Percentiles rank a stretch among this genome's conserved stretches.
phyloP scores from a whole-genome alignment of 2,113 vertebrate species.

The Tauraco erythrolophus region DNA sequence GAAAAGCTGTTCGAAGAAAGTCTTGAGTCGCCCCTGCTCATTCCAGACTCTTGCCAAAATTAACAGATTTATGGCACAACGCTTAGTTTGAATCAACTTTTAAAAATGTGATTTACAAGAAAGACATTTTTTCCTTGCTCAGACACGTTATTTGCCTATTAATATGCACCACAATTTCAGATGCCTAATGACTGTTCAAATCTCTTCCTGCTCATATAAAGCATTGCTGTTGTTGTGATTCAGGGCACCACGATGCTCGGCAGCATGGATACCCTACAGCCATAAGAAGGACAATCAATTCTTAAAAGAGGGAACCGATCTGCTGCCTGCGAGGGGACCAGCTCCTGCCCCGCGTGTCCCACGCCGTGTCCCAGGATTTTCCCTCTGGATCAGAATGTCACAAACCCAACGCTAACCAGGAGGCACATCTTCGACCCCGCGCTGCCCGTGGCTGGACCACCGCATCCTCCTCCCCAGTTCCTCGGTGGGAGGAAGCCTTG shows the following conservation, averaged over 20 bases:
- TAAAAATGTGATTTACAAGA: constrained; percentile 63
- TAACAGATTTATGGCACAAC: constrained; percentile 74
- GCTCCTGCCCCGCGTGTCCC: not conserved
- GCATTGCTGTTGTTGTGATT: constrained; percentile 62
- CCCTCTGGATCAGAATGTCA: not conserved
- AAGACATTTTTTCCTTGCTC: constrained; percentile 58
- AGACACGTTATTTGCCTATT: constrained; percentile 61
- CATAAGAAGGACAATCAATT: constrained; percentile 69
- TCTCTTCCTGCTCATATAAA: constrained; percentile 51
- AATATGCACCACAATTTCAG: constrained; percentile 57
- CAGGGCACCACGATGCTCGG: constrained; percentile 39
- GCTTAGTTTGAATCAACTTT: constrained; percentile 67
- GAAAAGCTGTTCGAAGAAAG: constrained; percentile 34
- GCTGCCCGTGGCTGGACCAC: fast-evolving
- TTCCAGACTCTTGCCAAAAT: constrained; percentile 70
- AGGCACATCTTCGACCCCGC: fast-evolving
- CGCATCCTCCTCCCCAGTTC: fast-evolving
- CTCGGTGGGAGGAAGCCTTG: not conserved
- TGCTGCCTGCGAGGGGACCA: not conserved
- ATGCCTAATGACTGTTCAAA: constrained; percentile 65
- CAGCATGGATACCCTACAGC: constrained; percentile 63
- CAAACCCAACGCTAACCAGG: not conserved
- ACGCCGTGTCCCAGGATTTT: fast-evolving
- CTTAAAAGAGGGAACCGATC: not conserved
- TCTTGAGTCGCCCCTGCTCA: constrained; percentile 28